phyloP scores from a whole-genome alignment of 2,888 invertebrate genomes.

The Acronicta leporina region DNA sequence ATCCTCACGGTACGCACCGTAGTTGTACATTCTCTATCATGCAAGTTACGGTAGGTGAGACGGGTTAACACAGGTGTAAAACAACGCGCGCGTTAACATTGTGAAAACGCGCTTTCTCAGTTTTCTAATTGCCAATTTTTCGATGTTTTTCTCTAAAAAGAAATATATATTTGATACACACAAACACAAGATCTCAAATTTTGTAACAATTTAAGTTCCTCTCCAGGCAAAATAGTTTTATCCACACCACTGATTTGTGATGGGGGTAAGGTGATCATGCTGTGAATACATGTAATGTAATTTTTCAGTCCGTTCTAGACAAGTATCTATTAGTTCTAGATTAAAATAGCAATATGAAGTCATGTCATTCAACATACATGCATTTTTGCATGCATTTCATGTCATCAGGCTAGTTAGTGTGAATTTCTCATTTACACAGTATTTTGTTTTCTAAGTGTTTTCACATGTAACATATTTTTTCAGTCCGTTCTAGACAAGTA shows the following conservation, averaged over 20 bases:
- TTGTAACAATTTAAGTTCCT: slow-evolving; percentile 44
- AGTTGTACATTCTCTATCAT: slow-evolving; percentile 50
- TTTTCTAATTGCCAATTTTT: slow-evolving; percentile 15
- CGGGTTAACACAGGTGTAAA: slow-evolving; percentile 42
- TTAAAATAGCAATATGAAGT: not conserved
- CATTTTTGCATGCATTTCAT: too few relatives aligned
- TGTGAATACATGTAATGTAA: not conserved
- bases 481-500: slow-evolving; percentile 3
- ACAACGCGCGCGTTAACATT: slow-evolving; percentile 23
- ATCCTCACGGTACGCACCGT: slow-evolving; percentile 73
- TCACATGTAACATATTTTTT: not conserved
- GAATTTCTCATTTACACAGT: slow-evolving; percentile 26
- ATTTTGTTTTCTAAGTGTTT: too few relatives aligned
- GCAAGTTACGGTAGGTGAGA: slow-evolving; percentile 42
- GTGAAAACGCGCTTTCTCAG: slow-evolving; percentile 16
- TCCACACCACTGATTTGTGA: not conserved
- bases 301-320: slow-evolving; percentile 3
- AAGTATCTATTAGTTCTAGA: slow-evolving; percentile 1
- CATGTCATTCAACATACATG: not conserved
- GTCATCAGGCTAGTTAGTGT: slow-evolving; percentile 24
- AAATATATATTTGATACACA: slow-evolving; percentile 45
- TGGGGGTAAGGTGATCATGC: not conserved
- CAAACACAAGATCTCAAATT: slow-evolving; percentile 47
- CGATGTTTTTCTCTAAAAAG: slow-evolving; percentile 26
- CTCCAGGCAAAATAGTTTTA: slow-evolving; percentile 9